Conservation (phyloP, 2,113 vertebrate species). For the Desmodus rotundus region DNA sequence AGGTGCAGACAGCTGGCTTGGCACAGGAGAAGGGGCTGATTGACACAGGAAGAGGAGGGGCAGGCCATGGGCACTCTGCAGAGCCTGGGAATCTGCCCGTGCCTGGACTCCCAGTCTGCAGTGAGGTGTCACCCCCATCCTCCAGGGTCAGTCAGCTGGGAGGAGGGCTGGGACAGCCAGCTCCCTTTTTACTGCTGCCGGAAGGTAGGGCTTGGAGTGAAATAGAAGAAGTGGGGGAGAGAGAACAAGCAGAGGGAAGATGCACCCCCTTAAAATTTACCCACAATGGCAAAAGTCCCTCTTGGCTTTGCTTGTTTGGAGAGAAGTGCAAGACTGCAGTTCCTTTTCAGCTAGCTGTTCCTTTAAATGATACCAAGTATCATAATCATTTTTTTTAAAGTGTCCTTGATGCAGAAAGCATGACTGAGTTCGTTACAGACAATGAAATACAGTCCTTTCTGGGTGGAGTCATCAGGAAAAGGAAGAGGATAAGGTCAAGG, state of each 20-base stretch:
- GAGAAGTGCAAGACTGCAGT: neutral
- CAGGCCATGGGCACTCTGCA: neutral
- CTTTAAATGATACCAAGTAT: neutral
- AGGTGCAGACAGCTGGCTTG: conserved; percentile 67
- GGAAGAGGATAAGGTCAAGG: neutral
- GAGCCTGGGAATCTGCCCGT: conserved; percentile 42
- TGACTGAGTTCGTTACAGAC: neutral
- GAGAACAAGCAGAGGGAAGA: neutral
- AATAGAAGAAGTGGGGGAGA: neutral
- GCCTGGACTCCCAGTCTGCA: neutral
- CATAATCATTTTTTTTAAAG: neutral
- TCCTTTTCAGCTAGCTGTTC: neutral
- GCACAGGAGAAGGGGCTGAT: neutral
- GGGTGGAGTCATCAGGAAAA: conserved; percentile 2
- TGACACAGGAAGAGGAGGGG: conserved; percentile 41
- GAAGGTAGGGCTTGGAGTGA: neutral
- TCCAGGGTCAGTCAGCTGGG: neutral
- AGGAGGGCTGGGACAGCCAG: neutral
- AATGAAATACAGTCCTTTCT: conserved; percentile 6
- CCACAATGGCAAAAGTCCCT: neutral
- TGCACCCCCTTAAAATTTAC: neutral
- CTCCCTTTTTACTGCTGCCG: neutral
- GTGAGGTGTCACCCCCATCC: neutral
- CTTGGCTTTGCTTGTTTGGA: neutral
- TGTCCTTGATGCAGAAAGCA: conserved; percentile 19